Evolutionary conservation across 2,888 invertebrate species (phyloP).

Genomic region (Patella pellucida): DNA sequence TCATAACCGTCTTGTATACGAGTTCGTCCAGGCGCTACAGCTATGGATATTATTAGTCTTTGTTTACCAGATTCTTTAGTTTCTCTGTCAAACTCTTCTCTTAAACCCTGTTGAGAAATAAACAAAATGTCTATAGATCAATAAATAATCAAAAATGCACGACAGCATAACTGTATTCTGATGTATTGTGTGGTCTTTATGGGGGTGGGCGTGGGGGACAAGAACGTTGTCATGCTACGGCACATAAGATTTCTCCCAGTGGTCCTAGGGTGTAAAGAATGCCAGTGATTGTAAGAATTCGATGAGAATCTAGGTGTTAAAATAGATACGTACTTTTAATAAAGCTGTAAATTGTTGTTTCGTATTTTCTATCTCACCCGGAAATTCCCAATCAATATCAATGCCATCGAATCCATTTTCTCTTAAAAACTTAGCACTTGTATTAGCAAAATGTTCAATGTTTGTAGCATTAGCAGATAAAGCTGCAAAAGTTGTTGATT

Average conservation of each 20-base stretch:
- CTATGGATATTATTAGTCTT: conserved; percentile 18
- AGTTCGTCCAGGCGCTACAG: conserved; percentile 13
- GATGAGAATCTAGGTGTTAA: no score
- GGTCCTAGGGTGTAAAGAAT: no score
- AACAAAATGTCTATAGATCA: no score
- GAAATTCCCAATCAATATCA: conserved; percentile 25
- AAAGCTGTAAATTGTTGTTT: conserved; percentile 5
- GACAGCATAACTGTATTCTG: no score
- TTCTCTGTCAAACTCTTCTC: conserved; percentile 17
- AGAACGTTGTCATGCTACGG: no score
- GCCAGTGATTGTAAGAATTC: no score
- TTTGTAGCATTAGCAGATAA: conserved; percentile 4
- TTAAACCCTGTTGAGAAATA: conserved; percentile 2
- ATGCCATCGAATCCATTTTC: conserved; percentile 22
- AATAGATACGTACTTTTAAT: conserved; percentile 10
- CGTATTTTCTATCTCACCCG: neutral
- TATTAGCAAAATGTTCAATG: conserved; percentile 12
- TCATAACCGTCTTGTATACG: conserved; percentile 14
- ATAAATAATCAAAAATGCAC: no score
- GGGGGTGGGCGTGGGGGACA: no score
- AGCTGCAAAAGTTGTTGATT: neutral
- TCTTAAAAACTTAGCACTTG: conserved; percentile 15
- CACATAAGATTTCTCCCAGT: no score
- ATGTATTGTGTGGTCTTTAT: no score
- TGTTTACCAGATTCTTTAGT: conserved; percentile 4